These are phyloP conservation scores for Accipiter virgatus DNA, from an alignment of 2,113 vertebrate genomes.

Conservation along the genomic window DNA sequence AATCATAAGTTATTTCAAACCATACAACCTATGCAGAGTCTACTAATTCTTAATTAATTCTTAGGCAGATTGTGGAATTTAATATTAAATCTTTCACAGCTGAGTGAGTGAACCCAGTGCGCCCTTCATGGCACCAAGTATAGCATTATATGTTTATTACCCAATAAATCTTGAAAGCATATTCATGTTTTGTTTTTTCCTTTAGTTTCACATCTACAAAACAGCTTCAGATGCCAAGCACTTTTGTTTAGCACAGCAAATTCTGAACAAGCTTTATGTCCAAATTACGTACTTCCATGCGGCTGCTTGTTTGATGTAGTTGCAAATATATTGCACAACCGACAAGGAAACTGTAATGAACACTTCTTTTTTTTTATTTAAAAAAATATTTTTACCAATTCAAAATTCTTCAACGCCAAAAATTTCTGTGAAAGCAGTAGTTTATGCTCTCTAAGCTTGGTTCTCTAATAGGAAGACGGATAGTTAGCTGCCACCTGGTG, in stretches of 20 bases:
- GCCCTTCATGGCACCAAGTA: background rate
- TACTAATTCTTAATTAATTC: background rate
- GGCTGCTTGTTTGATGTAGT: background rate
- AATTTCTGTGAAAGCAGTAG: background rate
- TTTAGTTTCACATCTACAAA: background rate
- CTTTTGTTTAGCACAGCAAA: background rate
- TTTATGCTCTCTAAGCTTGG: background rate
- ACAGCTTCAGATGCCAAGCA: background rate
- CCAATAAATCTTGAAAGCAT: background rate
- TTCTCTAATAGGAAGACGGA: background rate
- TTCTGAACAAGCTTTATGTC: background rate
- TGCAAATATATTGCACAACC: background rate
- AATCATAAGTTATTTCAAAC: slow-evolving; percentile 43
- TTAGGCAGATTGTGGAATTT: background rate
- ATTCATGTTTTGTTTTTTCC: background rate
- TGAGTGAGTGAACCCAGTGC: background rate
- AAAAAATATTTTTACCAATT: background rate
- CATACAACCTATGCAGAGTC: background rate
- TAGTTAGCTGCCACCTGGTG: background rate
- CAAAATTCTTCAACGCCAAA: background rate
- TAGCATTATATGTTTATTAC: background rate
- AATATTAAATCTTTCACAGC: background rate
- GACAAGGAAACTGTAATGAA: background rate
- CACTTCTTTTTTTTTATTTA: too few relatives aligned
- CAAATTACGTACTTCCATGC: background rate